phyloP scores from a whole-genome alignment of 2,888 invertebrate species.

The Acanthosoma haemorrhoidale region DNA sequence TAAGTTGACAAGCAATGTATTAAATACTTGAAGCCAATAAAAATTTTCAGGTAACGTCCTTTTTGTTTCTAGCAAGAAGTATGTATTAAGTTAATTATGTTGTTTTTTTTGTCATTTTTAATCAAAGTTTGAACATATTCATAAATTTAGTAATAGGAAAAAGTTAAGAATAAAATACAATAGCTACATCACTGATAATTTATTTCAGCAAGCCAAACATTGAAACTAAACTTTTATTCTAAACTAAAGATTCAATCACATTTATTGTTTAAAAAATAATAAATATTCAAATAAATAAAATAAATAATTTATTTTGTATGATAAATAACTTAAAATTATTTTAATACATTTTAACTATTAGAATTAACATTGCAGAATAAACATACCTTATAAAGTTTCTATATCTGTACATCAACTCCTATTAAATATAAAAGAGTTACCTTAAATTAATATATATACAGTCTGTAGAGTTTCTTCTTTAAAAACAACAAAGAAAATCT shows the following conservation, averaged over 20 bases:
- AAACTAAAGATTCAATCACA: not conserved
- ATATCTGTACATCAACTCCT: conserved; percentile 9
- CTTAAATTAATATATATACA: not conserved
- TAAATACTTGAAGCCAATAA: too few species aligned
- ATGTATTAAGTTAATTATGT: too few species aligned
- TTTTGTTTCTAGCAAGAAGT: too few species aligned
- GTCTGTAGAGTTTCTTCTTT: not conserved
- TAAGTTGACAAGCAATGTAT: too few species aligned
- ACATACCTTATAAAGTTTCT: not conserved
- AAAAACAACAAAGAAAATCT: not conserved
- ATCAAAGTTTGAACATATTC: too few species aligned
- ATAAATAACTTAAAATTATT: conserved; percentile 3
- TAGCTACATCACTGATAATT: too few species aligned
- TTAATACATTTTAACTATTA: not conserved
- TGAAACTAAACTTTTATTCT: not conserved
- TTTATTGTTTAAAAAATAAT: not conserved
- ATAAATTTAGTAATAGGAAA: too few species aligned
- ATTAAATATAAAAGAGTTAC: not conserved
- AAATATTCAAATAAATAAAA: not conserved
- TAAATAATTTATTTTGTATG: not conserved
- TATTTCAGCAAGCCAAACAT: too few species aligned
- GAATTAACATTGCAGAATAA: not conserved
- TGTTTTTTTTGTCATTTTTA: too few species aligned
- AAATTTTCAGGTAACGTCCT: too few species aligned
- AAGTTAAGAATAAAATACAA: too few species aligned